A percentile compares a stretch with the other conserved stretches of the same genome.
Evolutionary conservation across 2,888 invertebrate genomes (phyloP).

Genomic region (Drosophila antonietae): DNA sequence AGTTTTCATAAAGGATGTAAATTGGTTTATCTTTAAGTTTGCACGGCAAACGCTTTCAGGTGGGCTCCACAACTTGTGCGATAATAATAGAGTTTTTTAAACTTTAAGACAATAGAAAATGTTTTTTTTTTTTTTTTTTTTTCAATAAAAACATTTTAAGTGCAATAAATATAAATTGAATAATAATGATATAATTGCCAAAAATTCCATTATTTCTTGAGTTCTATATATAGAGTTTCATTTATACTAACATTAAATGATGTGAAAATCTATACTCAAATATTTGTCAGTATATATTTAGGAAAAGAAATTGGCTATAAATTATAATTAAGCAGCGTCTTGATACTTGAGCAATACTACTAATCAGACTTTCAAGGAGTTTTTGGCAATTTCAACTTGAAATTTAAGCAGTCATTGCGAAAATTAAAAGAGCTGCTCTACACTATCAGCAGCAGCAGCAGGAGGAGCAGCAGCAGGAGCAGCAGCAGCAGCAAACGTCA

Average conservation of each 20-base stretch:
- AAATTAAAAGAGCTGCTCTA: constrained; percentile 50
- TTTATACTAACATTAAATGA: background rate
- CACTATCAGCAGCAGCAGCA: constrained; percentile 13
- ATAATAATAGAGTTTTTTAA: background rate
- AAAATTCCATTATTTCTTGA: too few relatives aligned
- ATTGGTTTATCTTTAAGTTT: constrained; percentile 13
- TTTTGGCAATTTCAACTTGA: background rate
- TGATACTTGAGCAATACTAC: background rate
- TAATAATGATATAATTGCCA: too few relatives aligned
- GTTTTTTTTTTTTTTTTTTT: background rate
- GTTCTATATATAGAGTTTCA: background rate
- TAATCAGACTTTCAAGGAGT: background rate
- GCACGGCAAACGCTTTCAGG: constrained; percentile 1
- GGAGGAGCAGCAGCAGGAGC: background rate
- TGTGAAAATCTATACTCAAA: background rate
- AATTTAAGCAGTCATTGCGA: constrained; percentile 17
- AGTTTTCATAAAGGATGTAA: constrained; percentile 3
- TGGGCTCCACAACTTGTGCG: background rate
- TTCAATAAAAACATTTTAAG: background rate
- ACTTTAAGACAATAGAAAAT: background rate
- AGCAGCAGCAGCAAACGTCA: constrained; percentile 49
- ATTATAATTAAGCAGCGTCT: background rate
- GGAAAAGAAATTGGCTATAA: background rate
- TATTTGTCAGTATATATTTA: background rate
- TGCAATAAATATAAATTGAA: too few relatives aligned